Conservation (phyloP, 2,113 vertebrate species). For the Pituophis catenifer region DNA sequence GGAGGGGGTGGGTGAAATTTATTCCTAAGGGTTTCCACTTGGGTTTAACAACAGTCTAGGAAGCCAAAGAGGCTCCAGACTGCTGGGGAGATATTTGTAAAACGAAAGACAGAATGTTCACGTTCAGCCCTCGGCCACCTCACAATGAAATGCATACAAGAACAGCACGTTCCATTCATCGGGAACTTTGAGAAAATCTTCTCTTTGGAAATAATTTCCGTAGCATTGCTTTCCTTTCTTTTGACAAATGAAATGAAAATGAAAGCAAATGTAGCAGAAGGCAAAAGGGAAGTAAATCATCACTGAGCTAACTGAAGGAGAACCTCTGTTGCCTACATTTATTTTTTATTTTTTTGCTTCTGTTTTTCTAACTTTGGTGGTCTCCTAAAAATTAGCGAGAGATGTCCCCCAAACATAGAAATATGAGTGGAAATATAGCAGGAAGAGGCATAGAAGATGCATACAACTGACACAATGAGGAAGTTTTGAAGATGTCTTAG, state of each 20-base stretch:
- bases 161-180: not conserved
- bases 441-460: not conserved
- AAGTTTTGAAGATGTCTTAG: not conserved
- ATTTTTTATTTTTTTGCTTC: not conserved
- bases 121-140: not conserved
- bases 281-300: not conserved
- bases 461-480: not conserved
- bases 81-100: not conserved
- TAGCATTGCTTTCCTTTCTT: not conserved
- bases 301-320: not conserved
- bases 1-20: not conserved
- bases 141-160: not conserved
- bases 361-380: not conserved
- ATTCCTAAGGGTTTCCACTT: not conserved
- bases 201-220: not conserved
- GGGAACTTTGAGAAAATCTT: not conserved
- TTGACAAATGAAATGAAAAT: not conserved
- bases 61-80: not conserved
- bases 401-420: too few species aligned
- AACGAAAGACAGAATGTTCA: not conserved
- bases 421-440: too few species aligned
- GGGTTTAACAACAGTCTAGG: not conserved
- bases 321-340: not conserved
- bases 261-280: not conserved
- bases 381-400: too few species aligned